Percentiles rank a stretch among this genome's conserved stretches.
Evolutionary conservation across 1,140 invertebrate species (phyloP).

Genomic region (Mactra quadrangularis): DNA sequence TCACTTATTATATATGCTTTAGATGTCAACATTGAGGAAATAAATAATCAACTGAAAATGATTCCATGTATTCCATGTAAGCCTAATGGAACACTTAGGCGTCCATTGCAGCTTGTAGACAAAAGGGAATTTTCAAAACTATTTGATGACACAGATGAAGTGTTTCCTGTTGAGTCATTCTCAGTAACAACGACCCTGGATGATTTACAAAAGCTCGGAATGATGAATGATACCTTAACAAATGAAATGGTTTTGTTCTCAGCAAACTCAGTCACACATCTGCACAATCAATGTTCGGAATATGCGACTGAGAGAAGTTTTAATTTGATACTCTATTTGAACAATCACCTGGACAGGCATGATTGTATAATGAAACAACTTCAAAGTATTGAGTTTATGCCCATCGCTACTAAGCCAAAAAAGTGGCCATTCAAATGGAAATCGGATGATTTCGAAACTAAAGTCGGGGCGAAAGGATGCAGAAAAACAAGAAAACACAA

Average conservation of each 20-base stretch:
- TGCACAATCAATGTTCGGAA: conserved; percentile 12
- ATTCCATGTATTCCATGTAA: no score
- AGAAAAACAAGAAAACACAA: no score
- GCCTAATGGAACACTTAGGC: no score
- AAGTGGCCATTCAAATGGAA: conserved; percentile 62
- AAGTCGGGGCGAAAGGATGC: no score
- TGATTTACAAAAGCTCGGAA: conserved; percentile 38
- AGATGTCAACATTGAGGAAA: no score
- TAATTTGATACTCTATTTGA: conserved; percentile 45
- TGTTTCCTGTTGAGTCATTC: no score
- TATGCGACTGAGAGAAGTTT: conserved; percentile 27
- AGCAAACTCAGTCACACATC: conserved; percentile 35
- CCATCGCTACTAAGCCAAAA: conserved; percentile 46
- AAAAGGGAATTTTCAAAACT: no score
- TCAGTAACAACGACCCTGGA: no score
- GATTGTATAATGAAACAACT: conserved; percentile 2
- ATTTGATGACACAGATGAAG: no score
- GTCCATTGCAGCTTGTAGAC: no score
- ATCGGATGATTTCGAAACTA: conserved; percentile 22
- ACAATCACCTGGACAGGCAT: neutral
- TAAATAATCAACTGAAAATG: no score
- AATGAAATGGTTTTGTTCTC: conserved; percentile 52
- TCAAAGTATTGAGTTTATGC: conserved; percentile 50
- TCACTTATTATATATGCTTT: no score
- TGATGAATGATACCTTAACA: conserved; percentile 49